phyloP scores from a whole-genome alignment of 1,140 invertebrate genomes.

The Fragariocoptes setiger region DNA sequence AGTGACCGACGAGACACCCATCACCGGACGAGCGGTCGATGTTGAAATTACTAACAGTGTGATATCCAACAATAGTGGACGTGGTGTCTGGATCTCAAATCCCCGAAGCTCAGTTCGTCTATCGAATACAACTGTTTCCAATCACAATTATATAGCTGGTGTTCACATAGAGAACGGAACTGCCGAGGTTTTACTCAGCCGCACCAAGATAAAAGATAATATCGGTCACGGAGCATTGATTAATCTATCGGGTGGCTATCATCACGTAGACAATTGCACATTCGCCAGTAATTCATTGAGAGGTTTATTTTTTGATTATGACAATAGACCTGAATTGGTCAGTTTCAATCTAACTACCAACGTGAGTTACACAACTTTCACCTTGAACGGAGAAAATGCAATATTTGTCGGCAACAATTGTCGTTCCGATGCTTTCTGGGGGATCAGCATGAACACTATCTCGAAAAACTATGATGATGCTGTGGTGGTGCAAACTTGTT shows the following conservation, averaged over 20 bases:
- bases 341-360: constrained; percentile 19
- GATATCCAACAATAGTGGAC: constrained; percentile 58
- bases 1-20: constrained; percentile 21
- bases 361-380: constrained; percentile 52
- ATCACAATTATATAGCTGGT: constrained; percentile 56
- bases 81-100: constrained; percentile 57
- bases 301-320: constrained; percentile 56
- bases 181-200: constrained; percentile 68
- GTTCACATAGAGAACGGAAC: constrained; percentile 49
- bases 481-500: constrained; percentile 42
- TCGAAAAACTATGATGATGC: constrained; percentile 37
- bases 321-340: constrained; percentile 47
- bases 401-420: constrained; percentile 32
- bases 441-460: constrained; percentile 54
- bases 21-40: constrained; percentile 43
- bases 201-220: constrained; percentile 57
- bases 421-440: constrained; percentile 25
- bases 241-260: constrained; percentile 55
- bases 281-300: constrained; percentile 36
- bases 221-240: constrained; percentile 36
- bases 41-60: constrained; percentile 50
- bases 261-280: constrained; percentile 48
- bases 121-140: constrained; percentile 42
- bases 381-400: constrained; percentile 45
- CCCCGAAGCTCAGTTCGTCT: constrained; percentile 43